Evolutionary conservation across 2,888 invertebrate genomes (phyloP).

Genomic region (Augochlorella aurata): DNA sequence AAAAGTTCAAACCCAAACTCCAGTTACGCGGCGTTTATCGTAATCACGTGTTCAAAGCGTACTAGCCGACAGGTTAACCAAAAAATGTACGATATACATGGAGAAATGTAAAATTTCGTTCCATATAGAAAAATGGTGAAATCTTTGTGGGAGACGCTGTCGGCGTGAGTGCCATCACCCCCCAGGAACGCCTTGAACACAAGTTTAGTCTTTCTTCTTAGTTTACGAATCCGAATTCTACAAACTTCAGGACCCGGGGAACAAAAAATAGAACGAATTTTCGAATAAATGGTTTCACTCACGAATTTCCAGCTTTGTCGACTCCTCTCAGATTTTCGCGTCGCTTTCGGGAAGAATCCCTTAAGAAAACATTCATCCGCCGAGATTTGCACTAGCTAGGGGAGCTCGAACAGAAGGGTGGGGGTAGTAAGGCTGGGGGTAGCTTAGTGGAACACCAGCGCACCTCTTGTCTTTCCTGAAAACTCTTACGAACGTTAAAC

Average conservation of each 20-base stretch:
- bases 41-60: conserved; percentile 75
- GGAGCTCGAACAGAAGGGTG: conserved; percentile 74
- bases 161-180: conserved; percentile 78
- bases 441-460: conserved; percentile 66
- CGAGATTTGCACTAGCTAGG: conserved; percentile 81
- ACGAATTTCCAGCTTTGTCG: conserved; percentile 64
- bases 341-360: conserved; percentile 78
- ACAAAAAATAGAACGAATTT: conserved; percentile 20
- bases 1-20: conserved; percentile 55
- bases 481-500: conserved; percentile 53
- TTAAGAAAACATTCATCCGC: conserved; percentile 81
- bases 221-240: conserved; percentile 53
- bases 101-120: conserved; percentile 52
- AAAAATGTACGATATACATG: conserved; percentile 58
- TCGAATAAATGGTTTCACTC: conserved; percentile 67
- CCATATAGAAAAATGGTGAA: conserved; percentile 69
- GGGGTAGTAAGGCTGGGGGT: conserved; percentile 75
- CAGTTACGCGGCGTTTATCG: conserved; percentile 67
- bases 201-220: conserved; percentile 73
- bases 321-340: conserved; percentile 71
- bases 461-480: conserved; percentile 58
- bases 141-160: conserved; percentile 76
- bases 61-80: conserved; percentile 73
- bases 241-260: conserved; percentile 8
- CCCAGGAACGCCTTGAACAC: conserved; percentile 77